These are phyloP conservation scores for Solenopsis invicta DNA, from an alignment of 1,140 invertebrate species.

Conservation along the genomic window DNA sequence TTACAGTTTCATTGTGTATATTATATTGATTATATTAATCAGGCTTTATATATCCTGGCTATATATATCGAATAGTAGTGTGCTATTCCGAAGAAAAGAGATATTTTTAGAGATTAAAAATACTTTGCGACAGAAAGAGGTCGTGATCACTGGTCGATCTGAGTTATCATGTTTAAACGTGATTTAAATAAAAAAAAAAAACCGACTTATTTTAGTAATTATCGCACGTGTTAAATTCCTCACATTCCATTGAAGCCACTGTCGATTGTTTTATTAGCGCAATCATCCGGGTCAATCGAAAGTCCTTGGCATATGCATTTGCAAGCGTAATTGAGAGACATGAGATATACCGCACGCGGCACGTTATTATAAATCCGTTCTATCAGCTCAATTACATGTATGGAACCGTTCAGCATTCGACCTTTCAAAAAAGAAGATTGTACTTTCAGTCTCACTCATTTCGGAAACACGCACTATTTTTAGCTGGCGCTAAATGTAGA, in stretches of 20 bases:
- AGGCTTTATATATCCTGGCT: too few relatives aligned
- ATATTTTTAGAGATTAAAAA: too few relatives aligned
- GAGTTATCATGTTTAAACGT: too few relatives aligned
- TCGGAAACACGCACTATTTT: not conserved
- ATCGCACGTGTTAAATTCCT: slow-evolving; percentile 11
- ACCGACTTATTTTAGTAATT: not conserved
- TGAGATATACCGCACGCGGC: not conserved
- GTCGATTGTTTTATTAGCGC: slow-evolving; percentile 10
- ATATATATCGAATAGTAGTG: too few relatives aligned
- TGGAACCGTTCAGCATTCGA: not conserved
- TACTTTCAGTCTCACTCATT: not conserved
- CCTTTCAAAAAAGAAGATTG: not conserved
- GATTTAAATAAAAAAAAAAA: too few relatives aligned
- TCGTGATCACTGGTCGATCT: too few relatives aligned
- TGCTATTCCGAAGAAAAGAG: too few relatives aligned
- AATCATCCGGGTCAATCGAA: slow-evolving; percentile 22
- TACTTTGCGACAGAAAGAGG: too few relatives aligned
- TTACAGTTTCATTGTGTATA: too few relatives aligned
- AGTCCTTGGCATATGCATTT: slow-evolving; percentile 19
- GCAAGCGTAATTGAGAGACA: not conserved
- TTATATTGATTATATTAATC: too few relatives aligned
- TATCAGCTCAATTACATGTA: not conserved
- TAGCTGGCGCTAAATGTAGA: not conserved
- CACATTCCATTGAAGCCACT: not conserved
- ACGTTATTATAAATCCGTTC: slow-evolving; percentile 8